Base-by-base conservation (phyloP, 1,140 invertebrate genomes). In the Venturia canescens region DNA sequence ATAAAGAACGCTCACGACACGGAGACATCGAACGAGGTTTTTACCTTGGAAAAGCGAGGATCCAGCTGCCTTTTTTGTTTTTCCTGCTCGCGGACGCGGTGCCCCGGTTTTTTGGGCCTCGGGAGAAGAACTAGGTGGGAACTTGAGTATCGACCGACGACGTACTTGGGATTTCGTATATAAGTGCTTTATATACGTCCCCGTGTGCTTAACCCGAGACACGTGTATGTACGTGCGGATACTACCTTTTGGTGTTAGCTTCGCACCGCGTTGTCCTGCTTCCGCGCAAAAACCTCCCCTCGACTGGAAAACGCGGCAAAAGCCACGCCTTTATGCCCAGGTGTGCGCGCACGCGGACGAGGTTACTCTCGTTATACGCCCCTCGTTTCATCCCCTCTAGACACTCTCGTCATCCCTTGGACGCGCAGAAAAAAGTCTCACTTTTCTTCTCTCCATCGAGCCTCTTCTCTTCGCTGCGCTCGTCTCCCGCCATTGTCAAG, bases 291-390 rank as follows among this genome's bases (percentile, higher is more conserved):
- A 53, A 48, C 81, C 87, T 84, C 86, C 87, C 86, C 86, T 87
- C 86, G 87, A 86, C 38, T 44, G 38, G 38, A 44, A 44, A 44
- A 44, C 38, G 38, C 87, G 86, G 86, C 84, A 82, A 85, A 87
- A 84, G 86, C 86, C 86, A 87, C 86, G 86, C 86, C 86, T 87
- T 87, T 57, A 57, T 87, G 84, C 86, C 86, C 86, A 87, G 86
- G 86, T 87, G 86, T 87, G 86, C 87, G 82, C 80, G 69, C 80
- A 80, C 83, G 81, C 26, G 80, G 75, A 78, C 78, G 81, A 34
- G 85, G 86, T 85, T 71, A 83, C 85, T 84, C 84, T 81, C 80
- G 72, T 83, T 31, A 21, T 53, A 48, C 60, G 44, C 44, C 31
- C 67, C 34, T 29, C 23, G 16, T 70, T 18, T 70, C 27, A 38